phyloP scores from a whole-genome alignment of 2,888 invertebrate genomes.

The Plebejus melissa region DNA sequence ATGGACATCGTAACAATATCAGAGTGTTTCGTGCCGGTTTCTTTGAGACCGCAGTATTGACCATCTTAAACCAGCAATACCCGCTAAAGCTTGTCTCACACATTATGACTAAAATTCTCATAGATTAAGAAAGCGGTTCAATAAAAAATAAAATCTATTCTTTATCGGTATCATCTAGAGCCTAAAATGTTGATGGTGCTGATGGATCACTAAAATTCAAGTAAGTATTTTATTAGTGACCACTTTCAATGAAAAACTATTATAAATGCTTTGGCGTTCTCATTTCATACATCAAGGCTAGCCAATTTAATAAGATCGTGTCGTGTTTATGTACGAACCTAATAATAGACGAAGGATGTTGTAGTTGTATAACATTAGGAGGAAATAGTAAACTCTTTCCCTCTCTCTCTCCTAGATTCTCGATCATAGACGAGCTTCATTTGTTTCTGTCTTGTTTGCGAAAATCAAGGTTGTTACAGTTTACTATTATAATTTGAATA shows the following conservation, averaged over 20 bases:
- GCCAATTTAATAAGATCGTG: constrained; percentile 18
- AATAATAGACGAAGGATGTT: constrained; percentile 19
- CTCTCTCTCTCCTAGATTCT: neutral
- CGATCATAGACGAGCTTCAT: neutral
- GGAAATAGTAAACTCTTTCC: neutral
- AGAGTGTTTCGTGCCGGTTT: too few relatives aligned
- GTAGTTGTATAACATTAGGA: neutral
- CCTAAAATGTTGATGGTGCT: neutral
- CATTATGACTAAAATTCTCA: too few relatives aligned
- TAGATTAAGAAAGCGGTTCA: too few relatives aligned
- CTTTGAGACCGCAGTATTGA: too few relatives aligned
- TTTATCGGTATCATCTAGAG: too few relatives aligned
- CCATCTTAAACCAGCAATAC: too few relatives aligned
- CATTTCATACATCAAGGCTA: constrained; percentile 24
- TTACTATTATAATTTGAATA: neutral
- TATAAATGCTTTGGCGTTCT: constrained; percentile 18
- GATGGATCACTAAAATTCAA: neutral
- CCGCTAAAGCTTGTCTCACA: too few relatives aligned
- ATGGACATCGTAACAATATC: too few relatives aligned
- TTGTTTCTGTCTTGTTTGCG: neutral
- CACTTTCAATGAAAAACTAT: constrained; percentile 9
- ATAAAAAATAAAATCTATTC: too few relatives aligned
- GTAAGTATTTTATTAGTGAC: neutral
- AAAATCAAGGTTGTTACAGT: neutral
- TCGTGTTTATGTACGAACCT: constrained; percentile 12